Evolutionary conservation across 2,888 invertebrate genomes (phyloP).

Genomic region (Leptopilina myrica): DNA sequence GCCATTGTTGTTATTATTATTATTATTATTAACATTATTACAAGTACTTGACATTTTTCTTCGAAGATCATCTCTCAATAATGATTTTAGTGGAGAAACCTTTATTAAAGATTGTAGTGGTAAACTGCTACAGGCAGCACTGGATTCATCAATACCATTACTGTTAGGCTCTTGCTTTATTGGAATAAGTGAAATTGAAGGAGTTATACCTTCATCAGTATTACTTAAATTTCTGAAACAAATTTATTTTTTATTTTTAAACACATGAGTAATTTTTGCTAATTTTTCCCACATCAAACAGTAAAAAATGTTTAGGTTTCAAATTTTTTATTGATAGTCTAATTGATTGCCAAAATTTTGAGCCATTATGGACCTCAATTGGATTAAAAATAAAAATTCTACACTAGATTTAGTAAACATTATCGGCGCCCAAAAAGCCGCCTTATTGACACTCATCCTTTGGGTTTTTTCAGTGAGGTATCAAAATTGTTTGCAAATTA

Average conservation of each 20-base stretch:
- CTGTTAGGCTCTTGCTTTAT: constrained; percentile 82
- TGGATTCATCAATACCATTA: constrained; percentile 77
- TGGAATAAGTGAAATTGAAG: constrained; percentile 91
- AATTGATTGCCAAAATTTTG: too few species aligned
- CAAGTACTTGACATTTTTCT: constrained; percentile 84
- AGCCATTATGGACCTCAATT: too few species aligned
- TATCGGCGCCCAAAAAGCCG: too few species aligned
- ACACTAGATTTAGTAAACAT: too few species aligned
- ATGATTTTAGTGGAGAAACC: constrained; percentile 90
- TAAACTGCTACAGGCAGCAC: constrained; percentile 83
- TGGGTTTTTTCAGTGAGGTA: too few species aligned
- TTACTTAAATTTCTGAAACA: constrained; percentile 69
- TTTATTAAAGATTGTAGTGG: constrained; percentile 85
- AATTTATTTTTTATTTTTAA: not conserved
- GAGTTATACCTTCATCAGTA: constrained; percentile 83
- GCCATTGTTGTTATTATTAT: constrained; percentile 59
- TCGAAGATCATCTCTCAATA: constrained; percentile 90
- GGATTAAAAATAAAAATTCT: too few species aligned
- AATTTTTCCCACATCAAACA: too few species aligned
- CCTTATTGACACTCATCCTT: too few species aligned
- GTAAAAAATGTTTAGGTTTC: not conserved
- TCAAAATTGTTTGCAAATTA: too few species aligned
- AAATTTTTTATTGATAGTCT: not conserved
- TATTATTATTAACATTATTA: constrained; percentile 63
- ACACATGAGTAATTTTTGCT: too few species aligned